These are phyloP conservation scores for Phylloscopus collybita DNA, from an alignment of 2,797 vertebrate species.

Conservation along the genomic window DNA sequence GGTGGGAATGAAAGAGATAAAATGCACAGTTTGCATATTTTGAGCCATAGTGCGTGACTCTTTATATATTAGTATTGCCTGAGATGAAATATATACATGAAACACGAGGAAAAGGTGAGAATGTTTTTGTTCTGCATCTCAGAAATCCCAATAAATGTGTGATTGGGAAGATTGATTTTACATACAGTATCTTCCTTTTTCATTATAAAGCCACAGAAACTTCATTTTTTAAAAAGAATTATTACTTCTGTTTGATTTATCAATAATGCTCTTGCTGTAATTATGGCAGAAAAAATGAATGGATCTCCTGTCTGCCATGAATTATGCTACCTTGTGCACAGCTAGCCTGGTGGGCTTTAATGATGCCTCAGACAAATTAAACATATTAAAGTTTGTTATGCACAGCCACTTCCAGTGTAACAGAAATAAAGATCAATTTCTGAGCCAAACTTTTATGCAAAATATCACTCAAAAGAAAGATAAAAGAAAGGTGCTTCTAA, in stretches of 20 bases:
- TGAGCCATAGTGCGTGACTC: conserved; percentile 29
- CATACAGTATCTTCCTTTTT: conserved; percentile 32
- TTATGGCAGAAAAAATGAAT: conserved; percentile 77
- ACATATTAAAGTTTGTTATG: conserved; percentile 53
- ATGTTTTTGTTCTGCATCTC: conserved; percentile 26
- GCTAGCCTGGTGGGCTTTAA: conserved; percentile 53
- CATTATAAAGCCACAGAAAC: conserved; percentile 49
- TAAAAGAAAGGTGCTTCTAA: conserved; percentile 20
- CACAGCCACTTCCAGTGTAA: conserved; percentile 35
- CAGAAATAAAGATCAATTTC: conserved; percentile 14
- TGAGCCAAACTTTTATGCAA: conserved; percentile 38
- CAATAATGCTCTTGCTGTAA: conserved; percentile 72
- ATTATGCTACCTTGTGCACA: conserved; percentile 56
- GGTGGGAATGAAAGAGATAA: not conserved
- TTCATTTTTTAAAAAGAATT: conserved; percentile 56
- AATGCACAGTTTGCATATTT: not conserved
- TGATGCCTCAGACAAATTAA: conserved; percentile 72
- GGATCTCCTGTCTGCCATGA: conserved; percentile 72
- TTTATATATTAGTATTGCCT: not conserved
- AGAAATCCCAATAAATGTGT: not conserved
- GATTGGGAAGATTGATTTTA: conserved; percentile 46
- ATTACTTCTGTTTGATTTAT: conserved; percentile 75
- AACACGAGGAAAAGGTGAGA: conserved; percentile 49
- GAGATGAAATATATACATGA: conserved; percentile 41
- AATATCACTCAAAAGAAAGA: not conserved